Evolutionary conservation across 1,140 invertebrate species (phyloP), one percentile per base, ranked within the genome.

Genomic region (Sarcophaga peregrina): DNA sequence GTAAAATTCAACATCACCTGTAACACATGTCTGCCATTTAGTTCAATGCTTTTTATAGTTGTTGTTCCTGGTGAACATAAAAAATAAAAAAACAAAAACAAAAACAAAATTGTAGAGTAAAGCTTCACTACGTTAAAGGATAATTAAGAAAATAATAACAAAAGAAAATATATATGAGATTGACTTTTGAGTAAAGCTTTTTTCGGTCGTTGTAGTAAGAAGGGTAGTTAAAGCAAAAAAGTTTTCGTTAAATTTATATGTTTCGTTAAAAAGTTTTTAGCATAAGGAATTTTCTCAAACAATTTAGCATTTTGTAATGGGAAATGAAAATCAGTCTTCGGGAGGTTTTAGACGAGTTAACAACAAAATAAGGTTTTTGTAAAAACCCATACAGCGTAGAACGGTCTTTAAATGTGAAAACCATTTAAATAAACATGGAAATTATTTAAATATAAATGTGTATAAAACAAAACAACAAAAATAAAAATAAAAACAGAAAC

Each of bases 301-400:
- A 68, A 68, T 25, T 68, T 68, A 83, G 78, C 75, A 80, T 50
- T 46, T 11, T 17, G 48, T 48, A 11, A 62, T 50, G 5, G 46
- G 62, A 73, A 45, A 68, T 81, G 46, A 75, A 68, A 54, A 80
- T 83, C 46, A 84, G 83, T 84, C 81, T 82, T 84, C 83, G 83
- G 82, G 83, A 84, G 83, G 81, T 82, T 80, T 54, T 82, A 78
- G 81, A 62, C 80, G 83, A 80, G 58, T 84, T 82, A 84, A 84
- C 83, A 82, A 84, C 83, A 62, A 74, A 54, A 3, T 54, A 10
- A 8, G 25, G 4, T 37, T 37, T 37, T 37, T 1, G 7, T 25
- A 54, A 72, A 54, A 46, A 45, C 25, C 4, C 1, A 37, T 4
- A 37, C 25, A 37, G 25, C 25, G 25, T 37, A 37, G 45, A 50